These are phyloP conservation scores for Peucedramus taeniatus DNA, from an alignment of 2,113 vertebrate genomes.

Conservation along the genomic window DNA sequence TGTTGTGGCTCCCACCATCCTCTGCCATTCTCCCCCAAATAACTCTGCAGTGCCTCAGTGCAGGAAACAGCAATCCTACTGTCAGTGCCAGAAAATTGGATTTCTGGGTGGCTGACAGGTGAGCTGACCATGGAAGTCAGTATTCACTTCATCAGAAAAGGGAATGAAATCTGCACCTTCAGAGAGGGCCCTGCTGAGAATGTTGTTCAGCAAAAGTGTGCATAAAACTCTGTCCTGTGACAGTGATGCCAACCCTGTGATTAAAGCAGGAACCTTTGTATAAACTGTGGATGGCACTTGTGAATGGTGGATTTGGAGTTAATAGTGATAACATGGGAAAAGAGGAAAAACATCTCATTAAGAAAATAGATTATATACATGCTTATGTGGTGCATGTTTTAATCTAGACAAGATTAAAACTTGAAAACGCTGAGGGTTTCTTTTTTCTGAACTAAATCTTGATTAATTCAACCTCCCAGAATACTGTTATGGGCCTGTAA, in stretches of 20 bases:
- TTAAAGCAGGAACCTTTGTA: background rate
- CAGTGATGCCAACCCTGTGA: background rate
- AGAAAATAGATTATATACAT: background rate
- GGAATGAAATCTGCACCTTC: background rate
- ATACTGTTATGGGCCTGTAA: background rate
- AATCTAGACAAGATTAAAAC: background rate
- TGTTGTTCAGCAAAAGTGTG: background rate
- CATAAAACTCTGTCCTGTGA: background rate
- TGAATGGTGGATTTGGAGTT: background rate
- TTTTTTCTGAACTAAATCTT: slow-evolving; percentile 7
- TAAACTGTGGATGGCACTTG: background rate
- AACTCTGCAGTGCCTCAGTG: background rate
- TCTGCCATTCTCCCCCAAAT: background rate
- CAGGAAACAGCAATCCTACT: background rate
- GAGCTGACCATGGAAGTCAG: background rate
- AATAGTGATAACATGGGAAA: background rate
- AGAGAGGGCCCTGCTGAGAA: background rate
- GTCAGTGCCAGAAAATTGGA: background rate
- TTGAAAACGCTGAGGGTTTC: background rate
- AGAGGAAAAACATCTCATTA: background rate
- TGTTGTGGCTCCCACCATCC: background rate
- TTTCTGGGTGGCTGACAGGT: background rate
- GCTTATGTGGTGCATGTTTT: background rate
- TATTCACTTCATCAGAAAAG: background rate
- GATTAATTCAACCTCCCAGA: background rate